Conservation (phyloP, 2,113 vertebrate genomes). For the Phylloscopus whistleri region DNA sequence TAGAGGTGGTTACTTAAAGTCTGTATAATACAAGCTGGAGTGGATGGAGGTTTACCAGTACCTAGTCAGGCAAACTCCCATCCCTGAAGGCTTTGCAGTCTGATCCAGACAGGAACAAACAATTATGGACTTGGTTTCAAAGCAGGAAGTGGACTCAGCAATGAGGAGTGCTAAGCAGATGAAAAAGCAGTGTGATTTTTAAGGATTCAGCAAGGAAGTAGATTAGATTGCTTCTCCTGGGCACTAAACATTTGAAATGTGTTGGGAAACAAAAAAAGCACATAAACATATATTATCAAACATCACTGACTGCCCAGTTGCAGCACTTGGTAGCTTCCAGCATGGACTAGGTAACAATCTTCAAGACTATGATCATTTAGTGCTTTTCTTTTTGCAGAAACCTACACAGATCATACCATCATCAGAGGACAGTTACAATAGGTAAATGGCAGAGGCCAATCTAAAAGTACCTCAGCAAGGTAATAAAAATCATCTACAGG, state of each 20-base stretch:
- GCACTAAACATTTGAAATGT: neutral
- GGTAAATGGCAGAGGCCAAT: neutral
- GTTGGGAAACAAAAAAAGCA: neutral
- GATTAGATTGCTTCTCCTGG: neutral
- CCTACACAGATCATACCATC: neutral
- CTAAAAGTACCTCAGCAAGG: neutral
- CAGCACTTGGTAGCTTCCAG: neutral
- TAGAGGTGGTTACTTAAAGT: slow-evolving; percentile 6
- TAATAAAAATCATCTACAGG: neutral
- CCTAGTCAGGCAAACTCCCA: neutral
- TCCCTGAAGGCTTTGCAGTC: slow-evolving; percentile 24
- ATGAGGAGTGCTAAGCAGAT: neutral
- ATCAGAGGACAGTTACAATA: neutral
- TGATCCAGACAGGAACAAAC: slow-evolving; percentile 34
- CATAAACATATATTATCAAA: neutral
- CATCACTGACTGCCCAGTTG: neutral
- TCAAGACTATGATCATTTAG: neutral
- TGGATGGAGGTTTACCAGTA: slow-evolving; percentile 10
- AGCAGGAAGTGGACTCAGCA: slow-evolving; percentile 25
- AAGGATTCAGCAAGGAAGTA: neutral
- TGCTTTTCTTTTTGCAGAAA: neutral
- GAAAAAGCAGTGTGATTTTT: slow-evolving; percentile 12
- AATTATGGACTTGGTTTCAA: slow-evolving; percentile 16
- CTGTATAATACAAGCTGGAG: neutral
- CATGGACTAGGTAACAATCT: neutral